A percentile compares a stretch with the other conserved stretches of the same genome.
Conservation (phyloP, 2,113 vertebrate genomes). For the Mixornis gularis region DNA sequence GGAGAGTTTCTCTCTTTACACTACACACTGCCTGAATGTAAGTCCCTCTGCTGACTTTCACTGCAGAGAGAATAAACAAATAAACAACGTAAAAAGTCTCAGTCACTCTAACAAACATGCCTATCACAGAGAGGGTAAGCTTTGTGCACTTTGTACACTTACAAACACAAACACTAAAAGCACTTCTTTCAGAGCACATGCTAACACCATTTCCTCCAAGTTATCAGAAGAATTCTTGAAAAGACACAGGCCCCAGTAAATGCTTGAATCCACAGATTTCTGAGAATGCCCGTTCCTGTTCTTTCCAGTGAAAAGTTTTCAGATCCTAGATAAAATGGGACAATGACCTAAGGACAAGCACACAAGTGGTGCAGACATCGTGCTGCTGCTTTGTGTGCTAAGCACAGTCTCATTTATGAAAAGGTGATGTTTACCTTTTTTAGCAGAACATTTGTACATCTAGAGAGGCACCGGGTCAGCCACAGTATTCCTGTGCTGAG, state of each 20-base stretch:
- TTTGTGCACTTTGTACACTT: background rate
- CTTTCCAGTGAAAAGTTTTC: background rate
- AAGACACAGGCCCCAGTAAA: background rate
- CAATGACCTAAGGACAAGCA: background rate
- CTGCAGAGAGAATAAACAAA: background rate
- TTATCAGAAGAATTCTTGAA: background rate
- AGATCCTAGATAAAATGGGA: background rate
- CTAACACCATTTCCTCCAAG: background rate
- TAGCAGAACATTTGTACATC: background rate
- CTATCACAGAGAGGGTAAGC: background rate
- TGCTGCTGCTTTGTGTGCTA: background rate
- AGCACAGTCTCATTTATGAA: background rate
- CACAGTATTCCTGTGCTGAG: background rate
- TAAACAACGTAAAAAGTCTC: background rate
- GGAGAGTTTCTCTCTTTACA: background rate
- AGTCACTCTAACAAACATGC: background rate
- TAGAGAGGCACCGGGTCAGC: background rate
- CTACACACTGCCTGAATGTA: fast-evolving
- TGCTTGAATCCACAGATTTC: background rate
- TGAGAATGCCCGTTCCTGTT: background rate
- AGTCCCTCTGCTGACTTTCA: background rate
- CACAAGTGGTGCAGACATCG: background rate
- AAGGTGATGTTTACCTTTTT: background rate
- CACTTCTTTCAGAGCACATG: background rate
- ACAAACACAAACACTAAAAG: background rate